These are phyloP conservation scores for Nematopogon swammerdamellus DNA, from an alignment of 2,888 invertebrate species.

Conservation along the genomic window DNA sequence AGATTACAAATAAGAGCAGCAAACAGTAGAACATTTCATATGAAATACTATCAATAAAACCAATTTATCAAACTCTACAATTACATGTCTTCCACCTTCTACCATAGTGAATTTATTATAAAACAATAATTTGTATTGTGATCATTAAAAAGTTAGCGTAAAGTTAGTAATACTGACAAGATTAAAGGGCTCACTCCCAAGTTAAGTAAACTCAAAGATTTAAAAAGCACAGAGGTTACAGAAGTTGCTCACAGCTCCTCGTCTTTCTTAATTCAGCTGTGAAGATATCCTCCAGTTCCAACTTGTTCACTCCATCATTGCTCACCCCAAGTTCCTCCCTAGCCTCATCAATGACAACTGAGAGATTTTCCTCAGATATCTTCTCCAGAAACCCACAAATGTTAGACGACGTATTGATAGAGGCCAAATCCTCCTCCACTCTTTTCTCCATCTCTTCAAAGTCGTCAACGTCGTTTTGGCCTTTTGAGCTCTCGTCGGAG, in stretches of 20 bases:
- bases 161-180: not conserved
- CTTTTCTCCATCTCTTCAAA: conserved; percentile 36
- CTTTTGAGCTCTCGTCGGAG: conserved; percentile 39
- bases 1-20: too few relatives aligned
- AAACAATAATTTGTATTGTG: too few relatives aligned
- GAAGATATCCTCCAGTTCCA: not conserved
- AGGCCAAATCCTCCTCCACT: conserved; percentile 35
- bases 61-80: too few relatives aligned
- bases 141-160: too few relatives aligned
- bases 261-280: not conserved
- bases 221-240: not conserved
- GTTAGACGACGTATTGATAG: conserved; percentile 17
- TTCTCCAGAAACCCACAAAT: conserved; percentile 32
- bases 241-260: not conserved
- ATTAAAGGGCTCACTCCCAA: not conserved
- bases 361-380: conserved; percentile 44
- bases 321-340: conserved; percentile 8
- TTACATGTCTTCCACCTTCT: too few relatives aligned
- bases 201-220: not conserved
- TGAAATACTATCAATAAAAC: too few relatives aligned
- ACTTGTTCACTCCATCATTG: not conserved
- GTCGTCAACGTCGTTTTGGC: conserved; percentile 32
- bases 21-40: too few relatives aligned
- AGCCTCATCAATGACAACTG: conserved; percentile 26
- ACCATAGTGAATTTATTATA: too few relatives aligned